Evolutionary conservation across 2,797 vertebrate species (phyloP), one percentile per base, ranked within the genome.

Genomic region (Pterois miles): DNA sequence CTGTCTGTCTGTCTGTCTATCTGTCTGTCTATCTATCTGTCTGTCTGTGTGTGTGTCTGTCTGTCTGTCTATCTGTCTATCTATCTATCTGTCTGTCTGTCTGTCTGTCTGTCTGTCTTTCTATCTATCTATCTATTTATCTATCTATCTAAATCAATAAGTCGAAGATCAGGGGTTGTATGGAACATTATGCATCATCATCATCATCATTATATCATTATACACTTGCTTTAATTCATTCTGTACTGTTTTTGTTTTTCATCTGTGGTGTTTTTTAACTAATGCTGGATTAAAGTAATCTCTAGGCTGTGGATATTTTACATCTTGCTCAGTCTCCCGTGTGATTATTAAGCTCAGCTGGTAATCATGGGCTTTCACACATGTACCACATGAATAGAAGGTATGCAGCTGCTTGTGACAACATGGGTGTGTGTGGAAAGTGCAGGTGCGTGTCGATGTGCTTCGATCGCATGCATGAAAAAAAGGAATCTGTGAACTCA

Each of bases 211-310:
- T 31, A 67, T 36, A 63, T 76, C 16, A 58, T 60, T 10, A 60
- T 18, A 57, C 9, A 18, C 48, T 71, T 75, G 4, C 27, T 73
- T 71, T 54, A 43, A 72, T 66, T 79, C 1, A 70, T 53, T 25
- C 12, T 57, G 7, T 25, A n/a, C 8, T 65, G 11, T 29, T 62
- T 62, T 59, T 50, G 60, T 67, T 69, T 69, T 52, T 25, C 25
- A 58, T 29, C 23, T 31, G 33, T 53, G 25, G 56, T 81, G 29
- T 65, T 85, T 90, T 88, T 86, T 78, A 87, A 84, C 77, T 82
- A 85, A 86, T 78, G 71, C 63, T 76, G 75, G 77, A 89, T 92
- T 87, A 90, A 80, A 85, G 22, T 91, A 90, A 92, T 92, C 86
- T 86, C 69, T 73, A 23, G 29, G 64, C 69, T 79, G 67, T 74